Evolutionary conservation across 2,797 vertebrate genomes (phyloP).

Genomic region (Pseudomugil gertrudae): DNA sequence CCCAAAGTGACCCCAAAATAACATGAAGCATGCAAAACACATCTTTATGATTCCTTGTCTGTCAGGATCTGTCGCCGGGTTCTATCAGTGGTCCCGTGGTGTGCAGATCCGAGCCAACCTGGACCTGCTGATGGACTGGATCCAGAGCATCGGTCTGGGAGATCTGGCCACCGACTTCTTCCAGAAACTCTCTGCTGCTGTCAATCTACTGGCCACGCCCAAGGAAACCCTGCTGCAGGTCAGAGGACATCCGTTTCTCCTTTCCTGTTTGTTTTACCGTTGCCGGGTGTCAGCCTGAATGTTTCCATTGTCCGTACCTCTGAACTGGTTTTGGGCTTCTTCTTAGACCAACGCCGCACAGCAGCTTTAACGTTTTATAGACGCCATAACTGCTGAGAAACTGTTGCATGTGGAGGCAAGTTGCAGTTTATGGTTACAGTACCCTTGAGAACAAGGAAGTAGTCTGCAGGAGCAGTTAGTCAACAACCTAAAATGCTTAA

Average conservation of each 20-base stretch:
- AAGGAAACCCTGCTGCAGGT: slow-evolving; percentile 86
- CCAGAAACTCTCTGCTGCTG: slow-evolving; percentile 83
- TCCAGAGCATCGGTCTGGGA: slow-evolving; percentile 76
- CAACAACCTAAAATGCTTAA: slow-evolving; percentile 21
- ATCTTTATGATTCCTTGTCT: neutral
- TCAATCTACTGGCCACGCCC: slow-evolving; percentile 85
- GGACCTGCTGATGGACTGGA: slow-evolving; percentile 85
- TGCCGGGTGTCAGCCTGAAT: neutral
- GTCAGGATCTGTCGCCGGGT: slow-evolving; percentile 79
- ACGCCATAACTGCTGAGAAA: neutral
- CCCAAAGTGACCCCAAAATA: neutral
- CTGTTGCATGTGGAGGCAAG: neutral
- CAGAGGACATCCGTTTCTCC: slow-evolving; percentile 46
- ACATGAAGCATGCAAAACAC: neutral
- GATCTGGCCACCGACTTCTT: slow-evolving; percentile 79
- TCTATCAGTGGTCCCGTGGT: slow-evolving; percentile 85
- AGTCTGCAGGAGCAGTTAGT: slow-evolving; percentile 1
- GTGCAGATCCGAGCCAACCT: slow-evolving; percentile 86
- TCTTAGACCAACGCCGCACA: neutral
- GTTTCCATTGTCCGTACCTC: slow-evolving; percentile 29
- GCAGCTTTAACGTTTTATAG: neutral
- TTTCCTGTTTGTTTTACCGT: slow-evolving; percentile 56
- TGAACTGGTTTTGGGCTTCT: neutral
- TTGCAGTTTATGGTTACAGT: slow-evolving; percentile 31
- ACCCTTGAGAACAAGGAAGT: slow-evolving; percentile 17